These are phyloP conservation scores for Dromaius novaehollandiae DNA, from an alignment of 2,113 vertebrate species.

Conservation along the genomic window DNA sequence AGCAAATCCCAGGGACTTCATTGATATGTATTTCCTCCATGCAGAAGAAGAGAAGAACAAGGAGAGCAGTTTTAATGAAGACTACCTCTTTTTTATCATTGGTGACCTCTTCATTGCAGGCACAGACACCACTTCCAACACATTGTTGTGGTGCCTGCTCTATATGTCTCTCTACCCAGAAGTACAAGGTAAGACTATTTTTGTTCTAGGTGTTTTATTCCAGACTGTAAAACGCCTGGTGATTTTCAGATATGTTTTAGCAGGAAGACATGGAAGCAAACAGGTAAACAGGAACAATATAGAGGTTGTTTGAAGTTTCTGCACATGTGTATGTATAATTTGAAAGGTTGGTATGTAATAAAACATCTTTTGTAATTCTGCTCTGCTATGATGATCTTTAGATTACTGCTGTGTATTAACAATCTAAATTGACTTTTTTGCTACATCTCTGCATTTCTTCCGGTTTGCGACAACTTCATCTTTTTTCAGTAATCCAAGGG, in stretches of 20 bases:
- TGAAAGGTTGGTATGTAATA: neutral
- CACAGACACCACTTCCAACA: conserved; percentile 95
- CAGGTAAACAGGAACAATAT: neutral
- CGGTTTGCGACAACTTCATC: neutral
- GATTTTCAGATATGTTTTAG: neutral
- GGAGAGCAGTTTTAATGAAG: conserved; percentile 86
- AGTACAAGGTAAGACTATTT: conserved; percentile 84
- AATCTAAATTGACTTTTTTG: neutral
- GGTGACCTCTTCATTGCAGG: conserved; percentile 95
- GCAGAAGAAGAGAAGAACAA: conserved; percentile 74
- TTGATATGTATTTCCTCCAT: conserved; percentile 94
- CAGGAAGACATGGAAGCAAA: neutral
- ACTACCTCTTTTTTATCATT: conserved; percentile 95
- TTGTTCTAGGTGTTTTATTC: neutral
- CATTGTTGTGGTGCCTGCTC: conserved; percentile 93
- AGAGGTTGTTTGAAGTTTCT: neutral
- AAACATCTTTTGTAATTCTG: neutral
- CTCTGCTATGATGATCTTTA: neutral
- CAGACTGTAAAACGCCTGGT: neutral
- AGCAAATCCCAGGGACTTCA: conserved; percentile 88
- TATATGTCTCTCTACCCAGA: conserved; percentile 89
- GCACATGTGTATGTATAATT: fast-evolving
- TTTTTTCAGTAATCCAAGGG: neutral
- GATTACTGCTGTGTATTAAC: neutral
- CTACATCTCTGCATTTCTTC: neutral